A percentile compares a stretch with the other conserved stretches of the same genome.
Evolutionary conservation across 2,888 invertebrate genomes (phyloP).

Genomic region (Dastarcus helophoroides): DNA sequence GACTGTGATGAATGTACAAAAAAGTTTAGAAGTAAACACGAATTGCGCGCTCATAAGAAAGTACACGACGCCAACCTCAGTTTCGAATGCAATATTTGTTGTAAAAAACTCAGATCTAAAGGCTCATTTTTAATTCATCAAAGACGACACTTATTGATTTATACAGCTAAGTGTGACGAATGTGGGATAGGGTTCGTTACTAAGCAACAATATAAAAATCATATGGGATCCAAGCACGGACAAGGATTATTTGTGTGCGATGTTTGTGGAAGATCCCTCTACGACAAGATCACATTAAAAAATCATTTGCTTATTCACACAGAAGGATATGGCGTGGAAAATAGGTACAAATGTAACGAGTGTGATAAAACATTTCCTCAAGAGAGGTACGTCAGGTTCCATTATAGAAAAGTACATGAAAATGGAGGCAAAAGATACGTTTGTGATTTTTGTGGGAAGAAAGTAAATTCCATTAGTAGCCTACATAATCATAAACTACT

Average conservation of each 20-base stretch:
- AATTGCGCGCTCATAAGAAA: constrained; percentile 16
- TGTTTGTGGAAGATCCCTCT: constrained; percentile 23
- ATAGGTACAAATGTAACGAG: constrained; percentile 5
- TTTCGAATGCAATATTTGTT: constrained; percentile 42
- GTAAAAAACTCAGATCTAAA: constrained; percentile 38
- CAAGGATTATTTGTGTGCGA: constrained; percentile 22
- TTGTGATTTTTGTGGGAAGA: constrained; percentile 28
- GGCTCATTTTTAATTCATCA: constrained; percentile 38
- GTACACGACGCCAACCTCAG: constrained; percentile 11
- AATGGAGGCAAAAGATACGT: constrained; percentile 19
- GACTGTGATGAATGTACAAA: constrained; percentile 18
- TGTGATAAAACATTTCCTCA: constrained; percentile 18
- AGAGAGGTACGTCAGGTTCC: constrained; percentile 16
- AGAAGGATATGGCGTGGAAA: constrained; percentile 15
- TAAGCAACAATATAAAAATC: constrained; percentile 24
- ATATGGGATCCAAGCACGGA: constrained; percentile 23
- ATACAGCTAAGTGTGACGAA: constrained; percentile 38
- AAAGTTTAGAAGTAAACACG: constrained; percentile 18
- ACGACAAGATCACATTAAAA: constrained; percentile 22
- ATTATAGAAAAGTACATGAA: constrained; percentile 17
- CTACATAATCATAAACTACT: constrained; percentile 28
- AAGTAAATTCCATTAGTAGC: constrained; percentile 20
- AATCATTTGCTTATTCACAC: constrained; percentile 24
- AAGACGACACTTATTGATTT: constrained; percentile 42
- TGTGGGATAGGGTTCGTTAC: constrained; percentile 25